Evolutionary conservation across 2,113 vertebrate species (phyloP).

Genomic region (Pangasianodon hypophthalmus): DNA sequence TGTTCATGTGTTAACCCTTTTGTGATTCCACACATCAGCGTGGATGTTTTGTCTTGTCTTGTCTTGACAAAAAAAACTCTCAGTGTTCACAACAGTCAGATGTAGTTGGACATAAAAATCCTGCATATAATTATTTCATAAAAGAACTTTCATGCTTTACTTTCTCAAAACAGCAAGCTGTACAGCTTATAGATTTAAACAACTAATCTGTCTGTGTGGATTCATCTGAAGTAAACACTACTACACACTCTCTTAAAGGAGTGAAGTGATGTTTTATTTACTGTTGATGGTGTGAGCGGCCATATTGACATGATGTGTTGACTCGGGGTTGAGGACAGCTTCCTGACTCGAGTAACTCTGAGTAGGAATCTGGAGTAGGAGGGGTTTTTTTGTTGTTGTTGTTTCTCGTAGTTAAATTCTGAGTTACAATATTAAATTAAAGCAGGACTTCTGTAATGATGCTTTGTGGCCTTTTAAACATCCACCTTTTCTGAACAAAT

Average conservation of each 20-base stretch:
- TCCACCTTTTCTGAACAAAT: background rate
- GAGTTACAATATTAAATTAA: background rate
- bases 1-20: constrained; percentile 29
- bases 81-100: background rate
- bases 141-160: background rate
- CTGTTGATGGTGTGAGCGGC: background rate
- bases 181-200: background rate
- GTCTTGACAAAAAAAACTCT: background rate
- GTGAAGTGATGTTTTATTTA: too few relatives aligned
- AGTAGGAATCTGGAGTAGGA: too few relatives aligned
- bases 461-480: too few relatives aligned
- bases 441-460: background rate
- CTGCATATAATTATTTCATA: background rate
- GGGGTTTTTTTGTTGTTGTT: too few relatives aligned
- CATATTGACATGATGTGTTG: background rate
- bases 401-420: too few relatives aligned
- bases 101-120: background rate
- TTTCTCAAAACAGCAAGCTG: background rate
- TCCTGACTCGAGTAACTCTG: background rate
- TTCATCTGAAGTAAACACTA: background rate
- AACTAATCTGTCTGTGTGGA: background rate
- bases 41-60: background rate
- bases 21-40: background rate
- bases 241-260: too few relatives aligned
- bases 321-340: background rate